A percentile compares a stretch with the other conserved stretches of the same genome.
Evolutionary conservation across 2,888 invertebrate species (phyloP).

Genomic region (Cryptocephalus primarius): DNA sequence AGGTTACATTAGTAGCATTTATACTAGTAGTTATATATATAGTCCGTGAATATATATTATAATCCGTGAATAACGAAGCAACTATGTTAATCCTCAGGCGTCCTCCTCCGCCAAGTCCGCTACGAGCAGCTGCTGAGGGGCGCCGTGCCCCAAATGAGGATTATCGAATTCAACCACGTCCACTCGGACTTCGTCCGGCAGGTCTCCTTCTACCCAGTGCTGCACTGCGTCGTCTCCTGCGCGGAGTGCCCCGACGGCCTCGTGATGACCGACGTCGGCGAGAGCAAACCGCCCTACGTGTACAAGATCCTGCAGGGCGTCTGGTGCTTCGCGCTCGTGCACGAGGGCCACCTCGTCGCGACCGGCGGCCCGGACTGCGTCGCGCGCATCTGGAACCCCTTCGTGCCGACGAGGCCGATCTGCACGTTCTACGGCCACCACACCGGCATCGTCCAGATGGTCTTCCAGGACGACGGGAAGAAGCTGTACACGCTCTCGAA

Average conservation of each 20-base stretch:
- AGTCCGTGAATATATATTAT: too few relatives aligned
- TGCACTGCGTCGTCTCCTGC: conserved; percentile 58
- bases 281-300: conserved; percentile 10
- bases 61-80: too few relatives aligned
- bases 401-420: conserved; percentile 56
- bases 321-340: conserved; percentile 51
- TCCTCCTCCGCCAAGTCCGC: conserved; percentile 45
- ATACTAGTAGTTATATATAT: too few relatives aligned
- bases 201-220: conserved; percentile 53
- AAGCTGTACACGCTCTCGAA: conserved; percentile 62
- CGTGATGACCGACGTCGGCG: conserved; percentile 44
- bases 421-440: conserved; percentile 58
- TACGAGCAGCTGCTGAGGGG: conserved; percentile 38
- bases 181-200: conserved; percentile 42
- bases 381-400: conserved; percentile 67
- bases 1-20: too few relatives aligned
- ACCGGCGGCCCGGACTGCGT: conserved; percentile 68
- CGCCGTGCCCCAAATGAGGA: conserved; percentile 20
- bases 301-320: conserved; percentile 46
- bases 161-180: conserved; percentile 15
- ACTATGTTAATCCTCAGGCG: conserved; percentile 7
- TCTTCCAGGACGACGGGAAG: conserved; percentile 54
- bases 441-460: conserved; percentile 53
- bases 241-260: conserved; percentile 39
- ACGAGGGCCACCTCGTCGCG: conserved; percentile 44